Conservation (phyloP, 2,113 vertebrate species). For the Callocephalon fimbriatum region DNA sequence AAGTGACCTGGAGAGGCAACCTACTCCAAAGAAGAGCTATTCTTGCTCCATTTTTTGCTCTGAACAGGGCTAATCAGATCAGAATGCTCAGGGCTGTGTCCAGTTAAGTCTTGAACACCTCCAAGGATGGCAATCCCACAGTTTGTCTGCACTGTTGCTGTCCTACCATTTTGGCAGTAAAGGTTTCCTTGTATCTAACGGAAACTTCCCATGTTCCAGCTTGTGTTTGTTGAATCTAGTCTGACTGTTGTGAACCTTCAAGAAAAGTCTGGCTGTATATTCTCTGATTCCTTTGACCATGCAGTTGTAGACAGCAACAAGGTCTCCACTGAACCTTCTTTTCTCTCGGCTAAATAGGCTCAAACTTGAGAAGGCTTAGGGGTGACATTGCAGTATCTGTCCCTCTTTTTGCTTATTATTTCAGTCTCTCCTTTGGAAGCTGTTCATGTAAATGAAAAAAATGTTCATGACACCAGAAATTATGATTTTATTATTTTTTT, state of each 20-base stretch:
- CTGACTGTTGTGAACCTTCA: rapidly evolving
- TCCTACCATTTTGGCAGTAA: background rate
- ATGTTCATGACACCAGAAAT: background rate
- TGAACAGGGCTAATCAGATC: background rate
- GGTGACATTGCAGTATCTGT: background rate
- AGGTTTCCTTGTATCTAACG: background rate
- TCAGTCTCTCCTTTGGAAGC: background rate
- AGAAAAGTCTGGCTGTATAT: background rate
- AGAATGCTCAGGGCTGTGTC: background rate
- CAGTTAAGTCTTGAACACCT: background rate
- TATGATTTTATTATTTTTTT: background rate
- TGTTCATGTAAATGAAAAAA: background rate
- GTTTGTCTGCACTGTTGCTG: background rate
- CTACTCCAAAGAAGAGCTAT: background rate
- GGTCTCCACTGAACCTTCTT: background rate
- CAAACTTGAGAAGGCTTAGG: background rate
- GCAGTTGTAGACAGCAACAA: background rate
- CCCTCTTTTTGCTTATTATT: background rate
- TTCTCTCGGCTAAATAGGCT: background rate
- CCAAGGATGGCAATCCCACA: background rate
- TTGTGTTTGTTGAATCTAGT: background rate
- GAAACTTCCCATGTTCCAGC: background rate
- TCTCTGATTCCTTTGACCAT: background rate
- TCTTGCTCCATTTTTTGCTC: background rate
- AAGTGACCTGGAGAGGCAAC: background rate